Percentiles rank a stretch among this genome's conserved stretches.
These are phyloP conservation scores for Anagrus nilaparvatae DNA, from an alignment of 1,140 invertebrate species.

Conservation along the genomic window DNA sequence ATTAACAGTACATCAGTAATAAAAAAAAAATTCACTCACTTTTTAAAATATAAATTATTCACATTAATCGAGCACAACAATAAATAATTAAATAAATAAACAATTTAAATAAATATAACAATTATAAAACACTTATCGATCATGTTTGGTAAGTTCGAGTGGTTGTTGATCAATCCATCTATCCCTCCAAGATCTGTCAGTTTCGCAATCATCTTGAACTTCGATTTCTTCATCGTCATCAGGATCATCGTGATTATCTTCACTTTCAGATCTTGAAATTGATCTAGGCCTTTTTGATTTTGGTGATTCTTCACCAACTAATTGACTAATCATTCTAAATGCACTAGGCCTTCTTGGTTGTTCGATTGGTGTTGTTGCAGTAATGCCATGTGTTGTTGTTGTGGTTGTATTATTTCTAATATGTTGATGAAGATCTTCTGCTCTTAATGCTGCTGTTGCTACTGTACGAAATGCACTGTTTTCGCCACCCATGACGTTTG, in stretches of 20 bases:
- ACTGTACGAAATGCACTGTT: conserved; percentile 76
- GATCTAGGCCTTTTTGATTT: conserved; percentile 39
- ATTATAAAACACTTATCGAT: conserved; percentile 30
- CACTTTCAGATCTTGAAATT: conserved; percentile 35
- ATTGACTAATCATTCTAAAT: conserved; percentile 38
- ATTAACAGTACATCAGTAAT: conserved; percentile 4
- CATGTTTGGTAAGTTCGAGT: conserved; percentile 39
- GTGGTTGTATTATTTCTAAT: conserved; percentile 14
- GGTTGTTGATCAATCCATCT: conserved; percentile 40
- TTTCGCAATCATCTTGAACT: conserved; percentile 45
- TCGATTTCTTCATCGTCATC: conserved; percentile 59
- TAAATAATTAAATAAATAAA: too few species aligned
- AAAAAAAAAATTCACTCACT: too few species aligned
- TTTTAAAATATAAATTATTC: too few species aligned
- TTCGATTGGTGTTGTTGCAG: conserved; percentile 16
- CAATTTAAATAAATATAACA: too few species aligned
- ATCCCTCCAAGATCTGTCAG: conserved; percentile 29
- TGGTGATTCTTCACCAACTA: conserved; percentile 35
- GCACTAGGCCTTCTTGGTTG: conserved; percentile 31
- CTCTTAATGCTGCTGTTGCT: conserved; percentile 26
- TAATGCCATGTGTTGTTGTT: conserved; percentile 2
- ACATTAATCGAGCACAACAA: too few species aligned
- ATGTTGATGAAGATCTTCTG: conserved; percentile 24
- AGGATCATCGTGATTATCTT: conserved; percentile 22
- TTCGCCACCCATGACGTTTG: conserved; percentile 55